phyloP scores from a whole-genome alignment of 2,888 invertebrate genomes.

The Gastrophysa polygoni region DNA sequence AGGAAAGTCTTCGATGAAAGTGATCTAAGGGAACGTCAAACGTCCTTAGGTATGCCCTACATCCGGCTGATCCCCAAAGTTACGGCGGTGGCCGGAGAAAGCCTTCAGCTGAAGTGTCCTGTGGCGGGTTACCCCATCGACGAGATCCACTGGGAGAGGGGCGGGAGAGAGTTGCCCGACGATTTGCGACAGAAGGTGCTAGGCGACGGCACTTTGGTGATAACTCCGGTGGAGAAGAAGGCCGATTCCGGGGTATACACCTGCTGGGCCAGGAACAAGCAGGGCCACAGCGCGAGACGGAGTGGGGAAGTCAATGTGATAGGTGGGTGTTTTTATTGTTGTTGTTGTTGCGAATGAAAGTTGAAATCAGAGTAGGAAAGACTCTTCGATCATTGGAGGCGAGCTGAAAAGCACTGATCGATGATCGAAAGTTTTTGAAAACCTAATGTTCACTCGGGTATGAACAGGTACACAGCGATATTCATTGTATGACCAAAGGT shows the following conservation, averaged over 20 bases:
- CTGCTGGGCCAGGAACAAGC: constrained; percentile 79
- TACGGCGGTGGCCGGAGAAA: constrained; percentile 80
- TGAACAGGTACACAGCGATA: too few relatives aligned
- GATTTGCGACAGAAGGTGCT: constrained; percentile 78
- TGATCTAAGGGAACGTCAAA: too few relatives aligned
- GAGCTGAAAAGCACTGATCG: too few relatives aligned
- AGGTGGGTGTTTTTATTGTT: constrained; percentile 63
- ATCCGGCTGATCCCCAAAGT: constrained; percentile 81
- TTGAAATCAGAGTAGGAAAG: too few relatives aligned
- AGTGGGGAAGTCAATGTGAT: constrained; percentile 78
- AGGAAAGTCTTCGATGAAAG: too few relatives aligned
- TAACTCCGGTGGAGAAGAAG: constrained; percentile 76
- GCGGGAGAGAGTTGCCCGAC: constrained; percentile 75
- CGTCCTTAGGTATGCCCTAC: constrained; percentile 73
- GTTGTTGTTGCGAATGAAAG: too few relatives aligned
- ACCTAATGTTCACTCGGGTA: too few relatives aligned
- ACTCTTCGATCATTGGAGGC: too few relatives aligned
- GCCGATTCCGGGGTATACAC: constrained; percentile 80
- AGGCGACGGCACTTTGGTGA: constrained; percentile 75
- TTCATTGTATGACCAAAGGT: too few relatives aligned
- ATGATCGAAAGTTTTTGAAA: too few relatives aligned
- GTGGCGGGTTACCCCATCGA: constrained; percentile 84
- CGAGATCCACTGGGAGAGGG: constrained; percentile 80
- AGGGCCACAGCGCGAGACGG: constrained; percentile 74
- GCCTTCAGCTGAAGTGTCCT: constrained; percentile 76